Base-by-base conservation (phyloP, 1,140 invertebrate genomes). In the Mamestra configurata region DNA sequence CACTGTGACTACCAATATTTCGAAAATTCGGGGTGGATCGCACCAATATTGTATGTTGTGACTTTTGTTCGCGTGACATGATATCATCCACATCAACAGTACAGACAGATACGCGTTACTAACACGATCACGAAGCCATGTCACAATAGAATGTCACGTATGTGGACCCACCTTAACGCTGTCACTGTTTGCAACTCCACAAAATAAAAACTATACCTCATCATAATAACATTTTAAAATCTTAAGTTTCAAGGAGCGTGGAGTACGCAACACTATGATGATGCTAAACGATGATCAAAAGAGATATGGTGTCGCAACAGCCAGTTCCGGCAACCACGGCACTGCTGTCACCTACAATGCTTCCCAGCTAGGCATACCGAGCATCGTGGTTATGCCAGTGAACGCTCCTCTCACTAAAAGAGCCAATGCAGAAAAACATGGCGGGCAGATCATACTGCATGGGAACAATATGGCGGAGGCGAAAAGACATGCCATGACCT, bases 361-460 rank as follows among this genome's bases (percentile, higher is more conserved):
- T 0, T 95, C 96, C 79, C 95, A 96, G 76, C 94, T 99, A 0
- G 95, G 96, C 4, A 97, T 99, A 77, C 97, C 98, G 0, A 97
- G 98, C 0, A 98, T 98, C 0, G 98, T 99, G 1, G 97, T 99
- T 0, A 99, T 99, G 98, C 98, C 98, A 0, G 96, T 96, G 1
- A 95, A 97, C 10, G 97, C 98, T 0, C 97, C 97, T 0, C 97
- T 99, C 27, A 98, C 98, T 97, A 99, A 99, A 94, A 96, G 99
- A 35, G 96, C 97, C 77, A 96, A 97, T 57, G 99, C 98, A 89
- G 95, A 96, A 75, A 96, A 97, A 81, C 97, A 96, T 87, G 97
- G 98, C 15, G 98, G 98, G 0, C 97, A 96, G 57, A 97, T 99
- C 11, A 96, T 99, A 8, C 96, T 98, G 0, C 93, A 97, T 5